Evolutionary conservation across 2,113 vertebrate genomes (phyloP).

Genomic region (Corvus cornix): DNA sequence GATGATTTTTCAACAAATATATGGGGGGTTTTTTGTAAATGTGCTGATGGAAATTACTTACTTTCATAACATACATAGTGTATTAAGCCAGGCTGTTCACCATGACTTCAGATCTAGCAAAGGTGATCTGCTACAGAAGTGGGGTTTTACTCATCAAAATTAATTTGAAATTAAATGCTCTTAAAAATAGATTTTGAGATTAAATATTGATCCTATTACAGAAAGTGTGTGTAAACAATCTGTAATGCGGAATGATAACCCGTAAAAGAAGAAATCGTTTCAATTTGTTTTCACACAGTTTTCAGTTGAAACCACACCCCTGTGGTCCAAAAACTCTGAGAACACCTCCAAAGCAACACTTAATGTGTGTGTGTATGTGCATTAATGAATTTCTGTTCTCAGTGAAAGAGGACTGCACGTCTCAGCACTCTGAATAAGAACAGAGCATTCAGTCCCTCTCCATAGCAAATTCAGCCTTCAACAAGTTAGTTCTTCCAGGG

Average conservation of each 20-base stretch:
- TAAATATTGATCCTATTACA: constrained; percentile 39
- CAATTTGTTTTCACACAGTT: constrained; percentile 13
- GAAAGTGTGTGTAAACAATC: neutral
- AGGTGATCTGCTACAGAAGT: neutral
- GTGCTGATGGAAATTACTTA: neutral
- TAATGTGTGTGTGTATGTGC: constrained; percentile 55
- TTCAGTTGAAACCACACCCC: constrained; percentile 13
- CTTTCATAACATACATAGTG: neutral
- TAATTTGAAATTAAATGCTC: neutral
- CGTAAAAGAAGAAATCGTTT: constrained; percentile 23
- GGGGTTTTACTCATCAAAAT: neutral
- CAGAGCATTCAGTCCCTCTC: constrained; percentile 72
- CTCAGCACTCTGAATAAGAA: constrained; percentile 75
- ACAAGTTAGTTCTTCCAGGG: constrained; percentile 65
- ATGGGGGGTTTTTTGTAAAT: neutral
- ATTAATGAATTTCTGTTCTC: constrained; percentile 72
- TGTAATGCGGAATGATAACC: neutral
- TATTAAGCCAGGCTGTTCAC: neutral
- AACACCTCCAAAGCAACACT: constrained; percentile 55
- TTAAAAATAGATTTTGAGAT: neutral
- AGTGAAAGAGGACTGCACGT: constrained; percentile 65
- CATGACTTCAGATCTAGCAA: neutral
- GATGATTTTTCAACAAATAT: neutral
- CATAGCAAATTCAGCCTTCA: constrained; percentile 73
- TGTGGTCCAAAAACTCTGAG: constrained; percentile 56